Evolutionary conservation across 2,888 invertebrate species (phyloP).

Genomic region (Nycteola revayana): DNA sequence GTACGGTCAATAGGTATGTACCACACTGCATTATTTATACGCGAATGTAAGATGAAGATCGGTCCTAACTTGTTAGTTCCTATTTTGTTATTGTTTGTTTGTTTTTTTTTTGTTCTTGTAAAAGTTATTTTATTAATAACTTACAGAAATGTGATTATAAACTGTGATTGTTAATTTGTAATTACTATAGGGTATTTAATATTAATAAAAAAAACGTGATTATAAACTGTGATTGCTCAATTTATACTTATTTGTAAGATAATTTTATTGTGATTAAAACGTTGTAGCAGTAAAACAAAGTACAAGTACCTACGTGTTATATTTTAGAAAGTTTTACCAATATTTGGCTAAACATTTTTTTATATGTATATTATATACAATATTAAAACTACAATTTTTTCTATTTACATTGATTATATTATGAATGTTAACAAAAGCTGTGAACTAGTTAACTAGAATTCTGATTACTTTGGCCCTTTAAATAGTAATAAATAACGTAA

Average conservation of each 20-base stretch:
- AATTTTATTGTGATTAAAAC: slow-evolving; percentile 10
- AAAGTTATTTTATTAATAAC: slow-evolving; percentile 12
- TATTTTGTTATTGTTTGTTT: slow-evolving; percentile 8
- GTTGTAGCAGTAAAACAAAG: slow-evolving; percentile 11
- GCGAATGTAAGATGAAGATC: slow-evolving; percentile 12
- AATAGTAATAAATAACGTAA: slow-evolving; percentile 9
- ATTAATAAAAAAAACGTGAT: slow-evolving; percentile 12
- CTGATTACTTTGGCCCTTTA: slow-evolving; percentile 10
- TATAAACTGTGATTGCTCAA: slow-evolving; percentile 12
- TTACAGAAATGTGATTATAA: slow-evolving; percentile 12
- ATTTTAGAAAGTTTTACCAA: slow-evolving; percentile 9
- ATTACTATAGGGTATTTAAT: slow-evolving; percentile 11
- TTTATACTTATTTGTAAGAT: slow-evolving; percentile 9
- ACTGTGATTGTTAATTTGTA: slow-evolving; percentile 7
- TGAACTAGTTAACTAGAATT: slow-evolving; percentile 11
- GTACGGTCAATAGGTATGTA: slow-evolving; percentile 5
- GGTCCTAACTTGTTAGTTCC: slow-evolving; percentile 12
- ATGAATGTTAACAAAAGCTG: slow-evolving; percentile 10
- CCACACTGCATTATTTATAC: slow-evolving; percentile 12
- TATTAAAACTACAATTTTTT: slow-evolving; percentile 10
- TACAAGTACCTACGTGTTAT: slow-evolving; percentile 10
- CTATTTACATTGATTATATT: slow-evolving; percentile 11
- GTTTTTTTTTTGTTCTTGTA: slow-evolving; percentile 8
- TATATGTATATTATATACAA: slow-evolving; percentile 10
- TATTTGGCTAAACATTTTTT: slow-evolving; percentile 10